Percentiles rank a stretch among this genome's conserved stretches.
Evolutionary conservation across 2,797 vertebrate genomes (phyloP).

Genomic region (Girardinus metallicus): DNA sequence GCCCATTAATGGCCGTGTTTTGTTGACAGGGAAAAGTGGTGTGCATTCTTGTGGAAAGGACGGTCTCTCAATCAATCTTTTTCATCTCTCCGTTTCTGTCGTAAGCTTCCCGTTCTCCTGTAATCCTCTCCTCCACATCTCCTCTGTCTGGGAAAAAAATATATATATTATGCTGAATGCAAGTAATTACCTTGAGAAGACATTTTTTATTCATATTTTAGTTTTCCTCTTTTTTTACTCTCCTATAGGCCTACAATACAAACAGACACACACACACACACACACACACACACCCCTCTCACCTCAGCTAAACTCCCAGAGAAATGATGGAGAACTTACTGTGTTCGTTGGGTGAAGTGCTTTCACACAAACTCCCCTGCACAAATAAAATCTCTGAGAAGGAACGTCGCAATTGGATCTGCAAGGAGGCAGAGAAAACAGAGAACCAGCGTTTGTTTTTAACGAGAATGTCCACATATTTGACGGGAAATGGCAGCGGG

Average conservation of each 20-base stretch:
- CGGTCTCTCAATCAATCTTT: slow-evolving; percentile 39
- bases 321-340: slow-evolving; percentile 19
- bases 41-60: slow-evolving; percentile 63
- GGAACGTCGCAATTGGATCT: neutral
- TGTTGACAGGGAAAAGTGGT: slow-evolving; percentile 56
- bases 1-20: slow-evolving; percentile 54
- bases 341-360: slow-evolving; percentile 17
- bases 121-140: slow-evolving; percentile 12
- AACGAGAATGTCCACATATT: neutral
- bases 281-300: neutral
- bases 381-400: slow-evolving; percentile 9
- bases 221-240: neutral
- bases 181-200: neutral
- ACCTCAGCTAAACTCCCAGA: slow-evolving; percentile 21
- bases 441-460: neutral
- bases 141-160: slow-evolving; percentile 2
- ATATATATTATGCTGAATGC: neutral
- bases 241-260: neutral
- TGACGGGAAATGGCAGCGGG: neutral
- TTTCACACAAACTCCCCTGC: slow-evolving; percentile 10
- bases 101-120: slow-evolving; percentile 9
- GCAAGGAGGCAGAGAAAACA: neutral
- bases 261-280: neutral
- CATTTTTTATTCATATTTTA: neutral
- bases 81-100: slow-evolving; percentile 33